Conservation (phyloP, 1,140 invertebrate genomes). For the Aphaenogaster floridana region DNA sequence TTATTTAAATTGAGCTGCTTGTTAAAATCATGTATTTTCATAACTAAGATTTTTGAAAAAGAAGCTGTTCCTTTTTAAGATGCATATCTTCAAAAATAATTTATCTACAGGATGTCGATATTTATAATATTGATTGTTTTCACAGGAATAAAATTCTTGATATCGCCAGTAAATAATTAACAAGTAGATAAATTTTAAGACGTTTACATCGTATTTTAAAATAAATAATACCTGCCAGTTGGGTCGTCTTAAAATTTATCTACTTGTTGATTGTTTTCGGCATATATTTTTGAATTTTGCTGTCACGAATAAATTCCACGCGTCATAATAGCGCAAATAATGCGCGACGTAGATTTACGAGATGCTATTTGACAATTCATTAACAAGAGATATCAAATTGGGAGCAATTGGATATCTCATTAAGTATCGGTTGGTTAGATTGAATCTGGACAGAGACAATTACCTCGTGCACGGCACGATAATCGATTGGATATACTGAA, state of each 20-base stretch:
- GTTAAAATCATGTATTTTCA: background rate
- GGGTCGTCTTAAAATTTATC: too few relatives aligned
- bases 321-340: slow-evolving; percentile 63
- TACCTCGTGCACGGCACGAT: slow-evolving; percentile 65
- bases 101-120: background rate
- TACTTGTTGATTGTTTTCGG: background rate
- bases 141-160: too few relatives aligned
- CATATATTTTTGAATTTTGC: background rate
- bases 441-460: slow-evolving; percentile 47
- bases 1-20: background rate
- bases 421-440: slow-evolving; percentile 11
- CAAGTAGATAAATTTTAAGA: too few relatives aligned
- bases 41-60: background rate
- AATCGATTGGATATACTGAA: slow-evolving; percentile 38
- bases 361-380: slow-evolving; percentile 8
- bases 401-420: slow-evolving; percentile 69
- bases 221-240: too few relatives aligned
- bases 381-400: slow-evolving; percentile 66
- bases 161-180: too few relatives aligned
- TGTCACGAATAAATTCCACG: slow-evolving; percentile 32
- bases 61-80: background rate
- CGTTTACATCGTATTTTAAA: too few relatives aligned
- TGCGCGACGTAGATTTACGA: slow-evolving; percentile 67
- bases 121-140: background rate
- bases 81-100: background rate